A percentile compares a stretch with the other conserved stretches of the same genome.
phyloP scores from a whole-genome alignment of 2,113 vertebrate species.

The Podilymbus podiceps region DNA sequence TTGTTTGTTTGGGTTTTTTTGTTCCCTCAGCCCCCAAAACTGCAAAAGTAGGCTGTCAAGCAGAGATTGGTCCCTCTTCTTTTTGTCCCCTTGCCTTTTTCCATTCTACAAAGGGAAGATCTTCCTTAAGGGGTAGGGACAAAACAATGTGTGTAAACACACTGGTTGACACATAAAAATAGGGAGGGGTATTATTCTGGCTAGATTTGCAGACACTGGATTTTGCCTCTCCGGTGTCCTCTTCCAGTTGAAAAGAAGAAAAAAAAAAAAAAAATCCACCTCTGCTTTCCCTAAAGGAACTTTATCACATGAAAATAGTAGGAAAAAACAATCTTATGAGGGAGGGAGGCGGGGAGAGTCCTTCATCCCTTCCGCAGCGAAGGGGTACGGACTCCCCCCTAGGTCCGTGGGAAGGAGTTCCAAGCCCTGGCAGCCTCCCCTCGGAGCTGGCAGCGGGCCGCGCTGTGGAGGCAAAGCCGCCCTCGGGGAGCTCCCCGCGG shows the following conservation, averaged over 20 bases:
- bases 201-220: neutral
- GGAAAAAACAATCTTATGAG: neutral
- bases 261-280: too few relatives aligned
- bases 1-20: too few relatives aligned
- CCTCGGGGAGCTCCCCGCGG: neutral
- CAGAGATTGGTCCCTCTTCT: neutral
- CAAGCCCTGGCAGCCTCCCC: too few relatives aligned
- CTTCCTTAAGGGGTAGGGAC: neutral
- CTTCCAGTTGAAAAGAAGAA: neutral
- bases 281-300: neutral
- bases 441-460: neutral
- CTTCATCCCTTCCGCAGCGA: neutral
- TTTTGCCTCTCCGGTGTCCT: neutral
- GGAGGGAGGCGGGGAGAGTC: accelerated
- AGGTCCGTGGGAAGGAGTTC: neutral
- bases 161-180: neutral
- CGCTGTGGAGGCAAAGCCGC: neutral
- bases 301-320: neutral
- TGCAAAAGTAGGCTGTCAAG: neutral
- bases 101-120: neutral
- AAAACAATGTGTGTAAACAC: neutral
- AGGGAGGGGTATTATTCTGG: neutral
- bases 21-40: neutral
- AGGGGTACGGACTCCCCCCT: neutral
- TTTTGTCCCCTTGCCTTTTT: neutral